Percentiles rank a stretch among this genome's conserved stretches.
Conservation (phyloP, 2,888 invertebrate species). For the Cataglyphis altisquamis region DNA sequence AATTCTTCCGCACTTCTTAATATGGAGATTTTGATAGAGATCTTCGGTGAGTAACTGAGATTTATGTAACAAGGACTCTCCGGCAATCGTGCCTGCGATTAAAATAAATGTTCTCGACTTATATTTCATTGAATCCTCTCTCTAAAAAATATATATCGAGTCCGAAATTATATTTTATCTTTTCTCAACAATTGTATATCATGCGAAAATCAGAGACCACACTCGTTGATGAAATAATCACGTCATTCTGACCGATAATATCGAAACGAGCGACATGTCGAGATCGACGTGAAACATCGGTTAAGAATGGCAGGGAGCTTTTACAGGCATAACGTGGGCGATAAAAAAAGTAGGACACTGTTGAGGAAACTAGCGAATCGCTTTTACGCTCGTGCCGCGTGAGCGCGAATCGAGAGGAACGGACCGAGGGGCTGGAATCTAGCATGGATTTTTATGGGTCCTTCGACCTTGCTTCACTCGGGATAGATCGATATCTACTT, state of each 20-base stretch:
- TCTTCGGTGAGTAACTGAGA: background rate
- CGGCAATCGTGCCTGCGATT: background rate
- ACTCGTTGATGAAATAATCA: background rate
- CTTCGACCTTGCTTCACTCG: conserved; percentile 39
- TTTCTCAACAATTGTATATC: background rate
- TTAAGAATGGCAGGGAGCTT: background rate
- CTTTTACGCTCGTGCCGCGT: background rate
- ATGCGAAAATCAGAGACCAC: background rate
- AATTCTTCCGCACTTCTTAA: background rate
- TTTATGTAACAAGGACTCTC: background rate
- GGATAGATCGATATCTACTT: conserved; percentile 44
- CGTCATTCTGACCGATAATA: background rate
- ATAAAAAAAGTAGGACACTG: conserved; percentile 26
- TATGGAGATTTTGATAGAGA: background rate
- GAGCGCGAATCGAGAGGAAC: conserved; percentile 3
- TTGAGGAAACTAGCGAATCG: conserved; percentile 20
- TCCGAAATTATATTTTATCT: background rate
- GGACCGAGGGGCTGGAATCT: conserved; percentile 15
- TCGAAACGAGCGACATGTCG: background rate
- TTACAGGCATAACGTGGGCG: background rate
- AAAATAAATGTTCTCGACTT: background rate
- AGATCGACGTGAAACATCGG: background rate
- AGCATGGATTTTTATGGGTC: conserved; percentile 40
- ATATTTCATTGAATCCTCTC: background rate
- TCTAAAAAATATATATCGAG: background rate